Evolutionary conservation across 2,888 invertebrate genomes (phyloP), one percentile per base, ranked within the genome.

Genomic region (Rotaria magnacalcarata): DNA sequence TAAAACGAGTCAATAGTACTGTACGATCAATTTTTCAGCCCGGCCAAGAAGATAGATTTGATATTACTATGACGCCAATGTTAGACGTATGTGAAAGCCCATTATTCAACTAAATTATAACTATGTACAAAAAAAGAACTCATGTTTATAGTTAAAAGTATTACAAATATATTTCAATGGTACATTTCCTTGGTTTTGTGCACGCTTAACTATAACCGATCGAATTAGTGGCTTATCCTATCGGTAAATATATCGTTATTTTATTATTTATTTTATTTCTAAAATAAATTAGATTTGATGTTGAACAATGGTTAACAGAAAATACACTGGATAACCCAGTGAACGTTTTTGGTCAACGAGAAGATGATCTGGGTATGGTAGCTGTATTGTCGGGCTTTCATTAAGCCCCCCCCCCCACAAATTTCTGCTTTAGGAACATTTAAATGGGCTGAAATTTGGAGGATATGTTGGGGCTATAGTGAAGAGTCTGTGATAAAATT

Each of bases 151-250:
- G 75, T 80, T 80, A n/a, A 80, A 80, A 80, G 75, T 80, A 19
- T 43, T 80, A 47, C 75, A 80, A 80, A 43, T 80, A 80, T 47
- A 80, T 47, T 80, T 24, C 24, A 19, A 43, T 80, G 75, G 75
- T 3, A 80, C 75, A 47, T 80, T 80, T 80, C 24, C 75, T 8
- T 80, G 75, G 75, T 80, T 43, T 80, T 80, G 75, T 47, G 75
- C 43, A 80, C 41, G 47, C 43, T 47, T 80, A 2, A 43, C 27
- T 24, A 11, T 80, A 3, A 80, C 75, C 24, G 75, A 80, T 80
- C 75, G 47, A 43, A 41, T 47, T 0, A 80, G 47, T 80, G 75
- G 75, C 7, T 24, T 80, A 21, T 80, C 75, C 8, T 80, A 80
- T 47, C 41, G 47, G 75, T 80, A 80, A 24, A 24, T 10, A 80